Percentiles rank a stretch among this genome's conserved stretches.
Conservation (phyloP, 2,888 invertebrate species). For the Mimas tiliae region DNA sequence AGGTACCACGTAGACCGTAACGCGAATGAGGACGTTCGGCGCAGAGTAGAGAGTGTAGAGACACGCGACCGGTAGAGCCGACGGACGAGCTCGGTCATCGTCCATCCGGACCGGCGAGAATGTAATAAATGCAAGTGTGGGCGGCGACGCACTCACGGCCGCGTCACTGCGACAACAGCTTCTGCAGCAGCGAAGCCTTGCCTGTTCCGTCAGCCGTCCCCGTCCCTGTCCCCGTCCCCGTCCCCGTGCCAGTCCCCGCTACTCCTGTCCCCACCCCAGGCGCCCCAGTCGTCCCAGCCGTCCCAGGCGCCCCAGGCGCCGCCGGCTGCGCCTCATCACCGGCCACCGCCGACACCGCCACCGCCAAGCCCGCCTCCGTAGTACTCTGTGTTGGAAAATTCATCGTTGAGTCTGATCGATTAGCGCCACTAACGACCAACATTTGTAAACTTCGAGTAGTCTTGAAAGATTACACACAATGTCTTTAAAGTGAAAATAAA, state of each 20-base stretch:
- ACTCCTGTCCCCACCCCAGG: slow-evolving; percentile 43
- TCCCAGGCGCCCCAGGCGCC: slow-evolving; percentile 41
- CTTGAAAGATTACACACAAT: not conserved
- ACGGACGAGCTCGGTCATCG: slow-evolving; percentile 13
- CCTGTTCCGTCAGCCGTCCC: slow-evolving; percentile 57
- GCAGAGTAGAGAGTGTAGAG: not conserved
- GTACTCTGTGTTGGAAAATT: slow-evolving; percentile 62
- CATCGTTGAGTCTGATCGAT: slow-evolving; percentile 5
- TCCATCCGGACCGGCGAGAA: slow-evolving; percentile 44
- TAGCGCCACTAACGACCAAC: not conserved
- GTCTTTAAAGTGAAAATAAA: not conserved
- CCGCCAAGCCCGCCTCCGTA: slow-evolving; percentile 82
- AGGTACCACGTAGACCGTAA: slow-evolving; percentile 64
- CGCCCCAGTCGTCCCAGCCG: slow-evolving; percentile 52
- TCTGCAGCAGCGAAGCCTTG: slow-evolving; percentile 93
- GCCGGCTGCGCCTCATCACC: slow-evolving; percentile 51
- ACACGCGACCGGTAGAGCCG: slow-evolving; percentile 1
- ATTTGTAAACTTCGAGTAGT: not conserved
- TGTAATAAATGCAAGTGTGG: slow-evolving; percentile 72
- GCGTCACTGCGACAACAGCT: slow-evolving; percentile 92
- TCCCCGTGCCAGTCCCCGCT: slow-evolving; percentile 40
- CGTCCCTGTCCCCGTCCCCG: slow-evolving; percentile 36
- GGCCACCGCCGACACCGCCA: slow-evolving; percentile 49
- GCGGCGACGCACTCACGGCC: slow-evolving; percentile 41
- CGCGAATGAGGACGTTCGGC: slow-evolving; percentile 5